Evolutionary conservation across 92 coral and sea anemone genomes (phyloP), one percentile per base, ranked within the genome.

Genomic region (Palythoa caribaeorum): DNA sequence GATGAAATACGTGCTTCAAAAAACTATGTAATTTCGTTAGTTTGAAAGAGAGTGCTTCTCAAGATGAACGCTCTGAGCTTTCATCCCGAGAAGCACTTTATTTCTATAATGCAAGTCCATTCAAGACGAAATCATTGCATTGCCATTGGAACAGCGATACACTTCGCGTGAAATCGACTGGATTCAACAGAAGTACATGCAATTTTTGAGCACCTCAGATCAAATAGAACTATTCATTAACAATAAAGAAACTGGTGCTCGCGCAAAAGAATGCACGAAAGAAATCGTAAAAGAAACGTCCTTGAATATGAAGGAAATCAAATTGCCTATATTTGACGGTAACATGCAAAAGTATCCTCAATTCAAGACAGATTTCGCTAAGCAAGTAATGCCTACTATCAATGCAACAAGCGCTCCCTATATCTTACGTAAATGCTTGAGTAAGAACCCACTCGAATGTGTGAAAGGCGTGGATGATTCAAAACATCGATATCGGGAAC

Each of bases 81-180:
- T 28, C 28, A 0, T 28, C 28, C 28, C 28, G 28, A 28, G 28
- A 28, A 28, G 28, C 28, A 28, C 28, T 28, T 28, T 83, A 83
- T 83, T 84, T 36, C 19, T 6, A 66, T 38, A 84, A 1, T 69
- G 79, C 79, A 84, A 84, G 47, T 68, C 79, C 12, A 38, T 84
- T 71, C 88, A 84, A 71, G 80, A 84, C 35, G 68, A 84, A 38
- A 84, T 84, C 6, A 84, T 84, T 37, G 88, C 38, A 68, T 72
- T 84, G 52, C 88, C 65, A 71, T 39, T 84, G 40, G 88, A 84
- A 84, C 51, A 38, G 57, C 80, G 36, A 38, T 71, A 84, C 88
- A 84, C 74, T 35, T 74, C 48, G 37, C 20, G 36, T 53, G 69
- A 84, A 70, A 84, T 84, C 80, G 79, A 84, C 50, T 84, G 79